These are phyloP conservation scores for Linepithema humile DNA, from an alignment of 1,140 invertebrate species.

Conservation along the genomic window DNA sequence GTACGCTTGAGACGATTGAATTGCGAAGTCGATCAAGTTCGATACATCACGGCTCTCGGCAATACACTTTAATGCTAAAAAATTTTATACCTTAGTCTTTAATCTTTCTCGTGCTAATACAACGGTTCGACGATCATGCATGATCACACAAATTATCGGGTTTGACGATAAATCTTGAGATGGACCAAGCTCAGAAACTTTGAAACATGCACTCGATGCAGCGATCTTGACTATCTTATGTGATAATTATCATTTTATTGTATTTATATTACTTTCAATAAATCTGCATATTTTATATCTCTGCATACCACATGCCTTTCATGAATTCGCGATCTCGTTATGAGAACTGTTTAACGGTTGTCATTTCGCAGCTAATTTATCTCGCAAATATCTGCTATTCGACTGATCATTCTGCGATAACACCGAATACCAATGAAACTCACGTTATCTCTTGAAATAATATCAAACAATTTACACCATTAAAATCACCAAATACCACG, in stretches of 20 bases:
- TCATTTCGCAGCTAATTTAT: not conserved
- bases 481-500: not conserved
- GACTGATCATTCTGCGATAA: not conserved
- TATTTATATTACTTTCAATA: conserved; percentile 73
- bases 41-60: conserved; percentile 23
- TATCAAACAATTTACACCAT: not conserved
- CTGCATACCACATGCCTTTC: conserved; percentile 35
- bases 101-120: conserved; percentile 8
- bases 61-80: conserved; percentile 1
- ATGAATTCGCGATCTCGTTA: not conserved
- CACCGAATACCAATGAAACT: not conserved
- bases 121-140: conserved; percentile 3
- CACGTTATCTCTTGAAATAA: not conserved
- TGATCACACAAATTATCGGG: not conserved
- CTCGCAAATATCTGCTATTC: not conserved
- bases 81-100: conserved; percentile 39
- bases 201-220: conserved; percentile 43
- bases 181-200: conserved; percentile 44
- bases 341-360: no score
- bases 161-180: conserved; percentile 22
- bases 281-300: conserved; percentile 73
- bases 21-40: conserved; percentile 28
- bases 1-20: conserved; percentile 2
- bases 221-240: conserved; percentile 57
- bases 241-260: conserved; percentile 62